Percentiles rank a stretch among this genome's conserved stretches.
Evolutionary conservation across 1,140 invertebrate genomes (phyloP).

Genomic region (Druon quercuslanigerum): DNA sequence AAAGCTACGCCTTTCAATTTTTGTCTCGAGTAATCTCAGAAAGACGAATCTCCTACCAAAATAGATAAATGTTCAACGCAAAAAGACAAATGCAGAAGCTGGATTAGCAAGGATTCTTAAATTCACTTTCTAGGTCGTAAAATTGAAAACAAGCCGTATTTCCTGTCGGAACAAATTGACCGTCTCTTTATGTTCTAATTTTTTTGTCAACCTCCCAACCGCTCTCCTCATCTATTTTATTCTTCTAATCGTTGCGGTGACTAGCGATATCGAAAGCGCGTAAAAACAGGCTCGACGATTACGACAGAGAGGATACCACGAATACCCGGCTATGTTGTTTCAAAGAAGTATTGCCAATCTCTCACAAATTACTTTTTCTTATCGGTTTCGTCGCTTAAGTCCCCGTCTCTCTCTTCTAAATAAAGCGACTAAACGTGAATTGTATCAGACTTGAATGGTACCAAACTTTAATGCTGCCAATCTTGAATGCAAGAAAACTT

Average conservation of each 20-base stretch:
- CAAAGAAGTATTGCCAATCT: constrained; percentile 40
- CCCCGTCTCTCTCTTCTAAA: background rate
- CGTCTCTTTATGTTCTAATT: constrained; percentile 51
- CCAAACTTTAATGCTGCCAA: constrained; percentile 41
- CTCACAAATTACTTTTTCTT: constrained; percentile 30
- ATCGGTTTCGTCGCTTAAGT: background rate
- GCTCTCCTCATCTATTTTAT: constrained; percentile 39
- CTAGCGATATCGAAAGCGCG: constrained; percentile 40
- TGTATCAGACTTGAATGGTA: constrained; percentile 45
- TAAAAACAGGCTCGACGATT: constrained; percentile 33
- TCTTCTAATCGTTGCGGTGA: constrained; percentile 41
- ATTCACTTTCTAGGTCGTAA: constrained; percentile 74
- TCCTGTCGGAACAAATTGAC: constrained; percentile 61
- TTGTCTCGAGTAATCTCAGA: constrained; percentile 44
- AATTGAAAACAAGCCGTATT: constrained; percentile 57
- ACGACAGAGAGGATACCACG: constrained; percentile 38
- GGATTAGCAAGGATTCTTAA: constrained; percentile 43
- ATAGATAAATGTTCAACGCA: too few species aligned
- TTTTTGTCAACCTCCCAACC: constrained; percentile 48
- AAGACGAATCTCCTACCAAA: too few species aligned
- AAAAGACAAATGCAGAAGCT: too few species aligned
- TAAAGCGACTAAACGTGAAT: constrained; percentile 38
- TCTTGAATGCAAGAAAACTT: constrained; percentile 39
- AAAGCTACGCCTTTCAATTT: background rate
- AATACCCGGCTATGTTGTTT: constrained; percentile 9